phyloP scores from a whole-genome alignment of 2,113 vertebrate species.

The Pongo abelii region DNA sequence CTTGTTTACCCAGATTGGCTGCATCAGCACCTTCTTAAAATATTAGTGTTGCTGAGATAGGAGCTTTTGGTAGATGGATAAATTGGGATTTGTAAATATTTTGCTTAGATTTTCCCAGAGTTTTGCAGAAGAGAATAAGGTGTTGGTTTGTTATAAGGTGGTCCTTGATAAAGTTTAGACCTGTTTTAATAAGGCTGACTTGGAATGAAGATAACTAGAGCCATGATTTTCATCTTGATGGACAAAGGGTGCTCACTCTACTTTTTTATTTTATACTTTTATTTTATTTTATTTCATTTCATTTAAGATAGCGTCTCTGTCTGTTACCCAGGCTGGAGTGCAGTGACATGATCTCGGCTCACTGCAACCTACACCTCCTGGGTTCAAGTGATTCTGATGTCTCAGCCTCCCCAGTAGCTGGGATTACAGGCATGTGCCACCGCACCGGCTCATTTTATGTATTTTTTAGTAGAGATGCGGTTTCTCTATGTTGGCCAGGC shows the following conservation, averaged over 20 bases:
- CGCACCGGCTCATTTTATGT: no score
- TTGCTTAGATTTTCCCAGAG: neutral
- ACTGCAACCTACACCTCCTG: no score
- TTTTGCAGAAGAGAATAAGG: neutral
- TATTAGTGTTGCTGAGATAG: neutral
- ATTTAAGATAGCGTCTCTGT: no score
- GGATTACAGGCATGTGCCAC: no score
- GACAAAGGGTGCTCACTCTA: neutral
- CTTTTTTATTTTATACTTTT: no score
- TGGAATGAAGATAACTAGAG: neutral
- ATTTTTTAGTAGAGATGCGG: no score
- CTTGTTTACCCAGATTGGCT: neutral
- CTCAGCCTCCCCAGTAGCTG: no score
- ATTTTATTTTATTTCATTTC: no score
- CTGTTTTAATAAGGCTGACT: neutral
- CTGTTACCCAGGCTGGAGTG: no score
- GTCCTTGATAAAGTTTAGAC: neutral
- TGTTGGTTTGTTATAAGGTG: neutral
- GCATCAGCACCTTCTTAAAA: neutral
- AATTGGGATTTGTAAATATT: neutral
- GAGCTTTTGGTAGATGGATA: neutral
- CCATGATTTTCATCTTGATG: neutral
- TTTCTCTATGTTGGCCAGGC: no score
- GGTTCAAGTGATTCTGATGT: no score
- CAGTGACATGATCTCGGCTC: no score